Evolutionary conservation across 64 coral and sea anemone genomes (phyloP).

Genomic region (Montipora foliosa): DNA sequence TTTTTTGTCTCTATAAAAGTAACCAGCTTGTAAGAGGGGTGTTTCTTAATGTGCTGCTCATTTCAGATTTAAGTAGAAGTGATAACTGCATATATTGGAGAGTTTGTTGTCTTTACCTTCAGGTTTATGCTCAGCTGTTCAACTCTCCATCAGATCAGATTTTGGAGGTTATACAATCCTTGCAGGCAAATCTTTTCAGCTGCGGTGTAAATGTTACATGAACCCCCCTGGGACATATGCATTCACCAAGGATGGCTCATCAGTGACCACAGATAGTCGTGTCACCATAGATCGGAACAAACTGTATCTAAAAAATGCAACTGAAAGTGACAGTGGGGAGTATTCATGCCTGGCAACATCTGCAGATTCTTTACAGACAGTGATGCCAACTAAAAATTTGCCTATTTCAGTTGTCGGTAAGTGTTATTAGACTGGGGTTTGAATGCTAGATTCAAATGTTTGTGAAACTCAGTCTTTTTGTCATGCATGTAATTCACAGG

Average conservation of each 20-base stretch:
- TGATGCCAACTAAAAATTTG: not conserved
- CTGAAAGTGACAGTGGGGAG: conserved; percentile 61
- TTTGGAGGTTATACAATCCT: not conserved
- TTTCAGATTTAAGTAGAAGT: too few species aligned
- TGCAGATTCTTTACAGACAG: conserved; percentile 5
- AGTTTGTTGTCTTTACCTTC: not conserved
- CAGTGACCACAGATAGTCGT: conserved; percentile 11
- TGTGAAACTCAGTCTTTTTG: too few species aligned
- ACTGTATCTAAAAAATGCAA: conserved; percentile 60
- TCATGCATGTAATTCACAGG: too few species aligned
- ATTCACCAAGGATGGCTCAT: conserved; percentile 67
- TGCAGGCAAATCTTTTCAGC: not conserved
- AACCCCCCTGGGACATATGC: conserved; percentile 51
- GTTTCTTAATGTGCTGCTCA: too few species aligned
- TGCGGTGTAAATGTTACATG: conserved; percentile 55
- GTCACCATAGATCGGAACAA: conserved; percentile 59
- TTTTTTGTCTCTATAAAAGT: too few species aligned
- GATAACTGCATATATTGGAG: not conserved
- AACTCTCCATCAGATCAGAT: not conserved
- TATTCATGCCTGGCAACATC: conserved; percentile 81
- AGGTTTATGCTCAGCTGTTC: conserved; percentile 34
- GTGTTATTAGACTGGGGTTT: not conserved
- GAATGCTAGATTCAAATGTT: too few species aligned
- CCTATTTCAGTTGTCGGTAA: conserved; percentile 64
- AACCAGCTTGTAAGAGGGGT: too few species aligned